Evolutionary conservation across 2,113 vertebrate genomes (phyloP), one percentile per base, ranked within the genome.

Genomic region (Callipepla californica): DNA sequence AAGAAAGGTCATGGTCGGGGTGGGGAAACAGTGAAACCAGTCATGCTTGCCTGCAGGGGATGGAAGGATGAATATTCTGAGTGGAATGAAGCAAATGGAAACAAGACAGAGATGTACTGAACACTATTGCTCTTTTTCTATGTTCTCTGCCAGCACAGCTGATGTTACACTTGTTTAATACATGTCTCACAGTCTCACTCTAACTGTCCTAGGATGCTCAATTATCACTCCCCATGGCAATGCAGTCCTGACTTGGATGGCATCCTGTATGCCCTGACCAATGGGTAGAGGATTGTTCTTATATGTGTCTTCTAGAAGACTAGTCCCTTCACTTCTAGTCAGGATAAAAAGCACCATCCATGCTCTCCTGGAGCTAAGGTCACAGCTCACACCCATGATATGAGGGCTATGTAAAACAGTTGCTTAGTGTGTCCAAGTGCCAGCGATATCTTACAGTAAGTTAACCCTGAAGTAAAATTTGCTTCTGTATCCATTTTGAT

Each of bases 1-100:
- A 62, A 28, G 65, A 23, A 80, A 47, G 38, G 63, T 65, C 47
- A n/a, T 0, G 3, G 57, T 3, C 26, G 2, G 44, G 34, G 32
- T 86, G 16, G 45, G 9, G 9, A 75, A 80, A 44, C 0, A 32
- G 30, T 51, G 34, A 14, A 38, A 51, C 25, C 28, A 36, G 22
- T 45, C 3, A 2, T 1, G 1, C 10, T 70, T 74, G 7, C 26
- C 65, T 81, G 25, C 59, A 84, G 66, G 50, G 47, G 47, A 78
- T 0, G 2, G 36, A 40, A 0, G 0, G 36, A 5, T 70, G 21
- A 69, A 7, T 14, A 5, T 7, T 61, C 34, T 67, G 15, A n/a
- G 19, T 28, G 50, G 23, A 90, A 83, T 17, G 20, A 79, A 62
- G 14, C 7, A 30, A 78, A 63, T 36, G 59, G 53, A 80, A 90